Evolutionary conservation across 2,797 vertebrate species (phyloP).

Genomic region (Syndactyla subalaris): DNA sequence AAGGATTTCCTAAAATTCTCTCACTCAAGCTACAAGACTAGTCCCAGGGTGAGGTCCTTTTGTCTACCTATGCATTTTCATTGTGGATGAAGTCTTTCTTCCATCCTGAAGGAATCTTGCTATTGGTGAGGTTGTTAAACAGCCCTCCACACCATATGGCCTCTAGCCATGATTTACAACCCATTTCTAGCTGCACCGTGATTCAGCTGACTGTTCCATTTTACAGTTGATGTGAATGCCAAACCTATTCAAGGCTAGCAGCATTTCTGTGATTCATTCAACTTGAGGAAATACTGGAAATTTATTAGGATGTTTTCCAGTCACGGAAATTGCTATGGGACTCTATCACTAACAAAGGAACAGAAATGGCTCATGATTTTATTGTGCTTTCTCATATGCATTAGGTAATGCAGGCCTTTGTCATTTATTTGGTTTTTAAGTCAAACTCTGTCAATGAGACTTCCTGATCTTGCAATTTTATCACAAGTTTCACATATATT

Average conservation of each 20-base stretch:
- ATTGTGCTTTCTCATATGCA: slow-evolving; percentile 60
- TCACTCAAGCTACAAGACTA: background rate
- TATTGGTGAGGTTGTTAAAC: slow-evolving; percentile 30
- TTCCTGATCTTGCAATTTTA: background rate
- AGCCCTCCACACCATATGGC: background rate
- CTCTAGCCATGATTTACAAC: slow-evolving; percentile 48
- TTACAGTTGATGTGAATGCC: slow-evolving; percentile 50
- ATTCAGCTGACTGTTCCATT: slow-evolving; percentile 61
- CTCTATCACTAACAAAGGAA: slow-evolving; percentile 73
- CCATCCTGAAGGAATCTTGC: slow-evolving; percentile 49
- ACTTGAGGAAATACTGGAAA: slow-evolving; percentile 71
- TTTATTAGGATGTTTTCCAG: slow-evolving; percentile 79
- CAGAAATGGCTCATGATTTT: slow-evolving; percentile 59
- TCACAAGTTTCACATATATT: background rate
- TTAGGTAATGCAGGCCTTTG: slow-evolving; percentile 33
- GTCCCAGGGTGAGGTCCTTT: background rate
- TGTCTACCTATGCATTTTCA: background rate
- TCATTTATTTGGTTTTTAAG: slow-evolving; percentile 43
- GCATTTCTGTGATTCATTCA: slow-evolving; percentile 71
- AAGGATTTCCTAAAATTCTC: background rate
- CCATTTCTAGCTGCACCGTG: slow-evolving; percentile 24
- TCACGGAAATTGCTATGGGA: slow-evolving; percentile 72
- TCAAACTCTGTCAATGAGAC: background rate
- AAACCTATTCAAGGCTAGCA: slow-evolving; percentile 69
- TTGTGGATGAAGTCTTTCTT: slow-evolving; percentile 11